These are phyloP conservation scores for Manduca sexta DNA, from an alignment of 1,140 invertebrate species.

Conservation along the genomic window DNA sequence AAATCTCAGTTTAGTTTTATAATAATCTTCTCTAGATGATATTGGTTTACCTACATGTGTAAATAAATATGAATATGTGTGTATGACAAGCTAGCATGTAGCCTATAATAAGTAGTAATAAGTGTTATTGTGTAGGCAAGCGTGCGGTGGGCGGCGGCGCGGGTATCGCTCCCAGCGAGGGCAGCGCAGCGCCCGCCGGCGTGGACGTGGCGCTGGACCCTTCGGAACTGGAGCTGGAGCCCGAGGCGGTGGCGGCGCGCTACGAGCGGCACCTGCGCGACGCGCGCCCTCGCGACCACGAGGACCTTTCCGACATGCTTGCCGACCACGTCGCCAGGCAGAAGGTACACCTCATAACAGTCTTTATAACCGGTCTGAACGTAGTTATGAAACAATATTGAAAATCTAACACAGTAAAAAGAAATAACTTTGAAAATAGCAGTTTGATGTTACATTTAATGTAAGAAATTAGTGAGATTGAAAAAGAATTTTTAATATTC, in stretches of 20 bases:
- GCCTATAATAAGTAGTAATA: not conserved
- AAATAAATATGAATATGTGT: too few relatives aligned
- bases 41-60: too few relatives aligned
- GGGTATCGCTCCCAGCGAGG: slow-evolving; percentile 29
- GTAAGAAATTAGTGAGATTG: too few relatives aligned
- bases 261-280: slow-evolving; percentile 98
- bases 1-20: too few relatives aligned
- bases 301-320: slow-evolving; percentile 98
- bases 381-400: too few relatives aligned
- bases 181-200: slow-evolving; percentile 49
- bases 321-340: slow-evolving; percentile 97
- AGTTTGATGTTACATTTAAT: too few relatives aligned
- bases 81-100: not conserved
- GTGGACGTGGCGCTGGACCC: slow-evolving; percentile 98
- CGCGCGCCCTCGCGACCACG: slow-evolving; percentile 89
- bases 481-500: too few relatives aligned
- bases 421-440: too few relatives aligned
- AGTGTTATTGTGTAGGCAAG: slow-evolving; percentile 29
- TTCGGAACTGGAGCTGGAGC: slow-evolving; percentile 96
- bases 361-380: too few relatives aligned
- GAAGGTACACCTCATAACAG: slow-evolving; percentile 79
- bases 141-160: slow-evolving; percentile 14
- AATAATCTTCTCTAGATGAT: too few relatives aligned
- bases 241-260: slow-evolving; percentile 95
- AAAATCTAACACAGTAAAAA: too few relatives aligned